Evolutionary conservation across 2,888 invertebrate species (phyloP), one percentile per base, ranked within the genome.

Genomic region (Drosophila meridiana): DNA sequence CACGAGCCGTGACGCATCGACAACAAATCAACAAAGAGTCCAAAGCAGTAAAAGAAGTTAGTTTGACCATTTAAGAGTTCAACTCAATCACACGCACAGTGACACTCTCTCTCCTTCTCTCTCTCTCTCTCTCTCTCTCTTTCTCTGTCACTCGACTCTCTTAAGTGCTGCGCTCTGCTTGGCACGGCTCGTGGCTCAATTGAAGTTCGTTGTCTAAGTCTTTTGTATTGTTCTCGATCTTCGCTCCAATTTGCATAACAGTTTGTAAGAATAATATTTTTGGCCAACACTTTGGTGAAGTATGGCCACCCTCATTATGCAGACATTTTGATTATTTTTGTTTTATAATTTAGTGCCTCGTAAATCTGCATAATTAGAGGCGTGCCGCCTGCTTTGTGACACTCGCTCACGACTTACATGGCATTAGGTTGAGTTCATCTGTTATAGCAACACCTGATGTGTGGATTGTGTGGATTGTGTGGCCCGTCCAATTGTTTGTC

Each of bases 181-280:
- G 78, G 75, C 68, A 73, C 74, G 65, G 68, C 68, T 63, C 66
- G 79, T 73, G 74, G 73, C 72, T 77, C 50, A 69, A 59, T 47
- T 67, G 59, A 70, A 78, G 82, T 82, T 80, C 69, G 82, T 69
- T 81, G 77, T 62, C 78, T 87, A 81, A 84, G 82, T 87, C 82
- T 84, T 82, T 87, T 55, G 67, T 68, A 45, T 74, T 60, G 36
- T 40, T 48, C 40, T 40, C 32, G 40, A 36, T 9, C 42, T 76
- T 66, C 36, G 47, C 69, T 47, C 47, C 52, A 74, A 87, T 89
- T 89, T 87, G 89, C 87, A 83, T 89, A 83, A 68, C 43, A 65
- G 73, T 80, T 65, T 63, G 40, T 61, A 62, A 67, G 65, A 87
- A 78, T 58, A 65, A 87, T 71, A 76, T 76, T 89, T 69, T 75